A percentile compares a stretch with the other conserved stretches of the same genome.
These are phyloP conservation scores for Acrocyrtus sp. DNA, from an alignment of 2,888 invertebrate genomes.

Conservation along the genomic window DNA sequence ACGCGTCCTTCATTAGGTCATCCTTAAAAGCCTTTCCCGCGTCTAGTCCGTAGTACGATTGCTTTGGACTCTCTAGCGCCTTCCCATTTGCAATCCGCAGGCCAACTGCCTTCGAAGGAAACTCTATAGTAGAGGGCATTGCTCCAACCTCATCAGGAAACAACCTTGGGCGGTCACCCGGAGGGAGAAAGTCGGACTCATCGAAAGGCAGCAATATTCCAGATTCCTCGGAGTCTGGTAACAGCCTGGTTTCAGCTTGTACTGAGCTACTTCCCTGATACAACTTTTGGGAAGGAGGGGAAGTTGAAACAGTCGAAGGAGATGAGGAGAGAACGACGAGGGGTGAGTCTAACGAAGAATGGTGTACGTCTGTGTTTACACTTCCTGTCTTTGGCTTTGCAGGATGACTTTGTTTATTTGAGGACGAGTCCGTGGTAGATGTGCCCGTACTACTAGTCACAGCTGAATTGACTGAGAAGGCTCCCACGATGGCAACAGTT, in stretches of 20 bases:
- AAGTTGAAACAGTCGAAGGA: background rate
- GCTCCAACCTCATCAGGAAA: background rate
- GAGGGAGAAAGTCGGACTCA: slow-evolving; percentile 49
- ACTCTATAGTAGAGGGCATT: slow-evolving; percentile 31
- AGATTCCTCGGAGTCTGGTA: slow-evolving; percentile 33
- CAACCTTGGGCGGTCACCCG: slow-evolving; percentile 16
- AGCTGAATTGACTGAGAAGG: slow-evolving; percentile 31
- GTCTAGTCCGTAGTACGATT: background rate
- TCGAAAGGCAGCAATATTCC: slow-evolving; percentile 47
- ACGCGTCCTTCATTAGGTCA: slow-evolving; percentile 28
- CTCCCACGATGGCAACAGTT: slow-evolving; percentile 58
- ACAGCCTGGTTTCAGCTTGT: slow-evolving; percentile 22
- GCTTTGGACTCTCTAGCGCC: slow-evolving; percentile 6
- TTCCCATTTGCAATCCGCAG: slow-evolving; percentile 29
- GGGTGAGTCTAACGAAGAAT: slow-evolving; percentile 25
- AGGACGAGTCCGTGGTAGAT: background rate
- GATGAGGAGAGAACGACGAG: background rate
- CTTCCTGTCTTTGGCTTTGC: slow-evolving; percentile 11
- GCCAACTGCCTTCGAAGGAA: slow-evolving; percentile 51
- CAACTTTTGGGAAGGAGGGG: too few relatives aligned
- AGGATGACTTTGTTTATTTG: slow-evolving; percentile 1
- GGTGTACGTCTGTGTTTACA: background rate
- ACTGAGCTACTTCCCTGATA: too few relatives aligned
- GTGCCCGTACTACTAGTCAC: too few relatives aligned
- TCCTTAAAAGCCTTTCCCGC: slow-evolving; percentile 1